Evolutionary conservation across 2,888 invertebrate species (phyloP), one percentile per base, ranked within the genome.

Genomic region (Lordiphosa fenestrarum): DNA sequence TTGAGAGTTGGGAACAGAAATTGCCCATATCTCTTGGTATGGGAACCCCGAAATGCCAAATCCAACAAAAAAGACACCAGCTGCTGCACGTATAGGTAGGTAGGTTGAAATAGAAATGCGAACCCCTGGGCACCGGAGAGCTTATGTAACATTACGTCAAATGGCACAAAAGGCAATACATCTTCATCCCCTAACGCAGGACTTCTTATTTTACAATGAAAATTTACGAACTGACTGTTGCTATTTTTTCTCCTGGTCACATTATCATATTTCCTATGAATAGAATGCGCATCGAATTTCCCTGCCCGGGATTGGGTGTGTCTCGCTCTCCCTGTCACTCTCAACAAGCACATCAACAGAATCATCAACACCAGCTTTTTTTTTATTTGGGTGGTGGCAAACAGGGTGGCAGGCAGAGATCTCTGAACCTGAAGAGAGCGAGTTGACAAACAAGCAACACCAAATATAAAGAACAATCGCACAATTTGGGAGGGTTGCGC

Each of bases 381-480:
- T 58, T 48, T 55, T 50, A 37, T 42, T 53, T 58, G 52, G 44
- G 25, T 54, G 35, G 48, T 39, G 30, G 25, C 46, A 38, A 41
- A 38, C 57, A 67, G 71, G 57, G 66, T 49, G 66, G 62, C 49
- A 61, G 19, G 19, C 44, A 39, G 62, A 61, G 62, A 48, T 54
- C 41, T 48, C 49, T 35, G 33, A 56, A 39, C 69, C 54, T 30
- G 30, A 10, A 30, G 30, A 30, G 30, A 30, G 30, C 30, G 55
- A 85, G 86, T 87, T 88, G 88, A 87, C 87, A 88, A 88, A 88
- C 87, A 88, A 86, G 86, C 87, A 82, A 87, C 87, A 87, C 87
- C 86, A 84, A 67, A 69, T 70, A 60, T 54, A 63, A 30, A 37
- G 49, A 57, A 52, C 49, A 49, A 15, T 25, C 37, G 38, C 23